Evolutionary conservation across 2,797 vertebrate genomes (phyloP), one percentile per base, ranked within the genome.

Genomic region (Sparus aurata): DNA sequence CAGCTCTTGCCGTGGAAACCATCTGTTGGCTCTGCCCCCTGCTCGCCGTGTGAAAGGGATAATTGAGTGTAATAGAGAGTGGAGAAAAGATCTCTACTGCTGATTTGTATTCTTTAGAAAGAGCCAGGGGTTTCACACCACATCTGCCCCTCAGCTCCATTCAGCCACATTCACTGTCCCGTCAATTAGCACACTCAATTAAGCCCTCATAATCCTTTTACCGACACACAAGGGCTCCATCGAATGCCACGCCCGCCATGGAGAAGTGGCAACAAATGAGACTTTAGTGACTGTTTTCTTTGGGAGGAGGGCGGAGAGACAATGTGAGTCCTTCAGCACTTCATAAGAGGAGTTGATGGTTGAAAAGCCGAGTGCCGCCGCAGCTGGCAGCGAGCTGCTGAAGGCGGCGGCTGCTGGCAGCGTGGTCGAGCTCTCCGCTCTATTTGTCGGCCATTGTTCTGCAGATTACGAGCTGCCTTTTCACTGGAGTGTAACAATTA

Each of bases 111-210:
- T 84, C 89, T 88, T 89, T 81, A 87, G 86, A 91, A 84, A 76
- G 75, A 70, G 27, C 80, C 87, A 85, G 80, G 82, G 88, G 84
- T 88, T 85, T 85, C 76, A 74, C 85, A 80, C 69, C 82, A 90
- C 92, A 93, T 93, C 92, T 94, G 92, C 88, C 85, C 85, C 75
- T 65, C 66, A 3, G 79, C 84, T 30, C 73, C 67, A 53, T 81
- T 82, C 67, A 75, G 41, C 18, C 62, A 43, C 70, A 77, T 84
- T 88, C 75, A 89, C 77, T 73, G 46, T 64, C 47, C 54, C 27
- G 4, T 85, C 87, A 87, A 92, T 93, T 92, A 91, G 89, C 85
- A 87, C 93, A 93, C 89, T 94, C 92, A 92, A 93, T 94, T 93
- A 93, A 92, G 77, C 89, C 64, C 73, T 79, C 79, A 91, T 92